Evolutionary conservation across 2,113 vertebrate species (phyloP).

Genomic region (Semnornis frantzii): DNA sequence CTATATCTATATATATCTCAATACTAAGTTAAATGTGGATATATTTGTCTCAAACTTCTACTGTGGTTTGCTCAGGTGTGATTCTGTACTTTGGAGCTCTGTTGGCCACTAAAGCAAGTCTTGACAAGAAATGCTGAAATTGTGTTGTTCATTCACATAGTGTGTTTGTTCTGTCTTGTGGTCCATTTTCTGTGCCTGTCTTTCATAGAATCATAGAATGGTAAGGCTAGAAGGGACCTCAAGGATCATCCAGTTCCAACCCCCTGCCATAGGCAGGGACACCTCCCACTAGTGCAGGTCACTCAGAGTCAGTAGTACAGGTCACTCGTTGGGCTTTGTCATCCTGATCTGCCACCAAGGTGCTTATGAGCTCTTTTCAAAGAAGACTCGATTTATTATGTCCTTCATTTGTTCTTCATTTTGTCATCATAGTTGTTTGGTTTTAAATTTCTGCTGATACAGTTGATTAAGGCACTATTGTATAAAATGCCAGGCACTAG

Average conservation of each 20-base stretch:
- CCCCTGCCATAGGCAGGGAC: too few relatives aligned
- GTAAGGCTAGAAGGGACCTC: too few relatives aligned
- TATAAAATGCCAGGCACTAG: not conserved
- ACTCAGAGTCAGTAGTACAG: too few relatives aligned
- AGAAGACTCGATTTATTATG: not conserved
- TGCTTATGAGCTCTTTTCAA: not conserved
- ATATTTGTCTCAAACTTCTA: not conserved
- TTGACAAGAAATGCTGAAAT: not conserved
- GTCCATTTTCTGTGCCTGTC: rapidly evolving
- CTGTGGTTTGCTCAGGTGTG: not conserved
- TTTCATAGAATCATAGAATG: too few relatives aligned
- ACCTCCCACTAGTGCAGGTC: too few relatives aligned
- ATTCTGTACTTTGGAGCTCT: not conserved
- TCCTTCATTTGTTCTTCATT: not conserved
- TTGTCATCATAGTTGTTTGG: not conserved
- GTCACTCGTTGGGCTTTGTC: not conserved
- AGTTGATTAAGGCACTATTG: not conserved
- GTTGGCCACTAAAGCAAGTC: not conserved
- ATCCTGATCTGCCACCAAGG: not conserved
- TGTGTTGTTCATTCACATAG: not conserved
- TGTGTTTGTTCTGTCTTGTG: not conserved
- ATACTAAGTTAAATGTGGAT: rapidly evolving
- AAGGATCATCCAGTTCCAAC: too few relatives aligned
- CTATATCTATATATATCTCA: not conserved
- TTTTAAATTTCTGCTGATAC: not conserved